Evolutionary conservation across 2,888 invertebrate genomes (phyloP).

Genomic region (Autographa pulchrina): DNA sequence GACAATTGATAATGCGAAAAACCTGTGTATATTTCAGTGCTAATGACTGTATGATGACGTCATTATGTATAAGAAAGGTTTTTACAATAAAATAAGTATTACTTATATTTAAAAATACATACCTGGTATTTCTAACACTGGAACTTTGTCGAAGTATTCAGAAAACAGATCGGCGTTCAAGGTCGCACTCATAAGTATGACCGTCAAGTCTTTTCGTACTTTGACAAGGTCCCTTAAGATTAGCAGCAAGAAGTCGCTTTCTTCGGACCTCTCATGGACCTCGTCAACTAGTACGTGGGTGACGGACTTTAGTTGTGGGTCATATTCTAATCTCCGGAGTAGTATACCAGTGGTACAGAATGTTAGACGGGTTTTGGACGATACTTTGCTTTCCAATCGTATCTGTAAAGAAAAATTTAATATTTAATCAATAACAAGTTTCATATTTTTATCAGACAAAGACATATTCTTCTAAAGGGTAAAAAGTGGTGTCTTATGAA

Average conservation of each 20-base stretch:
- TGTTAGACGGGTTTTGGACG: slow-evolving; percentile 93
- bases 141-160: slow-evolving; percentile 94
- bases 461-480: too few relatives aligned
- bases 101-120: slow-evolving; percentile 28
- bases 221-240: slow-evolving; percentile 94
- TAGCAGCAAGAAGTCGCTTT: slow-evolving; percentile 96
- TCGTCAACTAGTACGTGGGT: slow-evolving; percentile 97
- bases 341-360: slow-evolving; percentile 98
- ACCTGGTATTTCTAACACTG: slow-evolving; percentile 95
- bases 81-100: background rate
- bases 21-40: too few relatives aligned
- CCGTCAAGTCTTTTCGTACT: slow-evolving; percentile 93
- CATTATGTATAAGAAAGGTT: background rate
- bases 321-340: slow-evolving; percentile 94
- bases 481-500: too few relatives aligned
- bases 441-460: too few relatives aligned
- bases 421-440: too few relatives aligned
- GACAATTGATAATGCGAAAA: slow-evolving; percentile 14
- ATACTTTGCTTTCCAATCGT: slow-evolving; percentile 94
- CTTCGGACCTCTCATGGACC: slow-evolving; percentile 97
- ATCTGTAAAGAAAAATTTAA: slow-evolving; percentile 89
- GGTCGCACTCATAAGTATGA: slow-evolving; percentile 98
- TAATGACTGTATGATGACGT: too few relatives aligned
- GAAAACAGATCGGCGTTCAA: slow-evolving; percentile 96
- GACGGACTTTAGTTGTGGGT: slow-evolving; percentile 92